Evolutionary conservation across 2,113 vertebrate genomes (phyloP).

Genomic region (Danionella cerebrum): DNA sequence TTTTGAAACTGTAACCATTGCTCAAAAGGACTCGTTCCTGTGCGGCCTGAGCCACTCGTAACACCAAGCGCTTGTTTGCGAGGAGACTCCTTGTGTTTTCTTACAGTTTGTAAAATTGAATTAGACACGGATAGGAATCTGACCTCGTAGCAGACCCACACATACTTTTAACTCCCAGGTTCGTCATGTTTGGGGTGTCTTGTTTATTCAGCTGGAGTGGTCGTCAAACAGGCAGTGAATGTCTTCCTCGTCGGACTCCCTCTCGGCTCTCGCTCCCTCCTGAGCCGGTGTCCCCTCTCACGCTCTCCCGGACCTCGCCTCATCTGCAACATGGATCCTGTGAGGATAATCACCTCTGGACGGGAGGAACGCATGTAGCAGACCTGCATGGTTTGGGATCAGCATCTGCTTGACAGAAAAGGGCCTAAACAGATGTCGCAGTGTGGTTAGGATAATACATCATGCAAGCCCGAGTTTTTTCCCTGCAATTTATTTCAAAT

Average conservation of each 20-base stretch:
- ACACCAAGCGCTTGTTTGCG: no score
- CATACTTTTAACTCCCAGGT: constrained; percentile 66
- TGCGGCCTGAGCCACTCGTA: no score
- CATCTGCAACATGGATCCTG: constrained; percentile 52
- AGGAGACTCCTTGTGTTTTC: constrained; percentile 52
- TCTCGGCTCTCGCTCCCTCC: constrained; percentile 2
- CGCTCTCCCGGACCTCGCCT: constrained; percentile 21
- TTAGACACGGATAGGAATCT: constrained; percentile 71
- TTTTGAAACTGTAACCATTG: not conserved
- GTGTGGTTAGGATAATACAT: no score
- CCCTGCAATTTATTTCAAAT: no score
- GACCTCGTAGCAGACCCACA: constrained; percentile 63
- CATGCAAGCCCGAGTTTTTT: no score
- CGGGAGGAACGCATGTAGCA: constrained; percentile 27
- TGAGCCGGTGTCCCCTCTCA: constrained; percentile 32
- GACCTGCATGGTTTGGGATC: no score
- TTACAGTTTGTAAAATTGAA: constrained; percentile 75
- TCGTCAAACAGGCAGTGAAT: constrained; percentile 61
- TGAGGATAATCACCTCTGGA: constrained; percentile 24
- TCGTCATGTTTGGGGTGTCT: constrained; percentile 63
- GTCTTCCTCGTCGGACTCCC: constrained; percentile 55
- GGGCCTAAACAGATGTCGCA: no score
- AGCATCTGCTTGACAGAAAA: no score
- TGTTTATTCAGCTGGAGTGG: constrained; percentile 76
- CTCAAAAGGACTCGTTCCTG: not conserved